Evolutionary conservation across 2,888 invertebrate species (phyloP), one percentile per base, ranked within the genome.

Genomic region (Shargacucullia verbasci): DNA sequence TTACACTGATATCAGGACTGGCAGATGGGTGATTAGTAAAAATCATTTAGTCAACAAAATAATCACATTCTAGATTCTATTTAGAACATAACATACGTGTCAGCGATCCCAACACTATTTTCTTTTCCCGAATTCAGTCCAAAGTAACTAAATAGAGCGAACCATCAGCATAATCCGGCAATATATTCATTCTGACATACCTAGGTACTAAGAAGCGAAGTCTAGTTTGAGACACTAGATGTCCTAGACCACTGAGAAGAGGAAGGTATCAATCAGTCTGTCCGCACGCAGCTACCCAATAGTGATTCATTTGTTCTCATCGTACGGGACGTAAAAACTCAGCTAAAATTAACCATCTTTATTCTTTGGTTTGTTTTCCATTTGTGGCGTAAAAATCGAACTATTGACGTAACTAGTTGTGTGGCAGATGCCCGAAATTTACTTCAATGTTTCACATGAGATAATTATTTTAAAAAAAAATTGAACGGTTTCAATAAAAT

Each of bases 241-340:
- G 56, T 66, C 34, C 53, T 40, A 58, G 54, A 71, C 49, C 2
- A 20, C 20, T 20, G 20, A 20, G 2, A 54, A 65, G 47, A 73
- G 72, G 74, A 72, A 70, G 72, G 57, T 73, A 73, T 72, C 72
- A 72, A 72, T 72, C 72, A 73, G 59, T 37, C 61, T 56, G 59
- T 53, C 58, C 62, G 49, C 55, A 15, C 49, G 27, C 52, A 59
- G 44, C 47, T 44, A 58, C 52, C 57, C 60, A 72, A 65, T 49
- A 66, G 70, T 70, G 70, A 70, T 73, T 73, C 67, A 72, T 71
- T 52, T 53, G 66, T 34, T 49, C 59, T 72, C 39, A 27, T 38
- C 40, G 35, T 38, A 56, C 56, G 55, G 46, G 45, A 65, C 31
- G 46, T 33, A 57, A 69, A 69, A 64, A 60, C 45, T 46, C 35